Conservation (phyloP, 2,888 invertebrate genomes). For the Lasioglossum villosulum region DNA sequence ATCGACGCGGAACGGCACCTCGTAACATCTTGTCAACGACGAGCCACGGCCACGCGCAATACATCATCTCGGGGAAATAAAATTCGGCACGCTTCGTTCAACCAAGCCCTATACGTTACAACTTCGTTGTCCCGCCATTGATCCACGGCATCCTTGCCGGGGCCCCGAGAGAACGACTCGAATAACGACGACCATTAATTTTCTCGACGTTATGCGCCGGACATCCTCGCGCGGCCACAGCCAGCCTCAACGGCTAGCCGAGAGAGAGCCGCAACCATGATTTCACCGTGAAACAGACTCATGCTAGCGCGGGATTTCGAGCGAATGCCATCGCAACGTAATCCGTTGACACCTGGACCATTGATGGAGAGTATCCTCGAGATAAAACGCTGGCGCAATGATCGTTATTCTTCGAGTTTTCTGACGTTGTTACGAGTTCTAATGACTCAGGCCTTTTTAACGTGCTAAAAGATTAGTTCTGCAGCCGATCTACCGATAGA, state of each 20-base stretch:
- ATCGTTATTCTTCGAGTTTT: neutral
- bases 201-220: constrained; percentile 68
- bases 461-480: no score
- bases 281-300: constrained; percentile 5
- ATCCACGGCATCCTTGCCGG: constrained; percentile 52
- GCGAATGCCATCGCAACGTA: constrained; percentile 12
- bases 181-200: constrained; percentile 72
- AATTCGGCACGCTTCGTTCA: constrained; percentile 63
- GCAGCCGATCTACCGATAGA: no score
- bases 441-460: neutral
- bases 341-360: constrained; percentile 21
- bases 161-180: constrained; percentile 64
- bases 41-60: constrained; percentile 45
- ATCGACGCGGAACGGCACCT: constrained; percentile 25
- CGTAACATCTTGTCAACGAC: constrained; percentile 60
- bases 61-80: constrained; percentile 62
- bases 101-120: constrained; percentile 51
- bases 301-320: neutral
- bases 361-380: neutral
- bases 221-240: constrained; percentile 63
- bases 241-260: constrained; percentile 25
- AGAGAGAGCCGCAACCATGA: neutral
- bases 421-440: neutral
- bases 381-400: neutral
- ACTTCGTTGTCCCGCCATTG: constrained; percentile 61